Base-by-base conservation (phyloP, 2,888 invertebrate genomes). In the Flabesymbios commensalis region DNA sequence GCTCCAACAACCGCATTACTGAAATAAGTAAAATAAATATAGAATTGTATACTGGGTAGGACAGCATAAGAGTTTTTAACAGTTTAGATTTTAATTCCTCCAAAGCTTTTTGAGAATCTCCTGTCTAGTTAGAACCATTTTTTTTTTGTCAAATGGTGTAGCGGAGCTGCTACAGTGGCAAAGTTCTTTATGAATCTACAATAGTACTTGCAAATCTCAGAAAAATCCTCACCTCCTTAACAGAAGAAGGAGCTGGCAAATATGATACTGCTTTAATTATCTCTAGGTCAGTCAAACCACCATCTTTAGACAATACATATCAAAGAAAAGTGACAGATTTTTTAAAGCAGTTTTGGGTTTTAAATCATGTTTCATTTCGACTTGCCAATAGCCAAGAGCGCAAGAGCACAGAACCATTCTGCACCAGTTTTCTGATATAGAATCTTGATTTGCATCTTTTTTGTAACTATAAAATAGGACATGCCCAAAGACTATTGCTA, bases 351-450 rank as follows among this genome's bases (percentile, higher is more conserved):
- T 64, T 31, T 64, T 61, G 4, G 31, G 22, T 28, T 36, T 43
- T 28, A 57, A 55, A 3, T 33, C 45, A 5, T 47, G 19, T 7
- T 29, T 19, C 2, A 64, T n/a, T 14, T 58, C 66, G 1, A 73
- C 63, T 45, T 74, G 74, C 69, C 68, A 71, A 52, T 72, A 72
- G 7, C 70, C 70, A 14, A 49, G 42, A 10, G 47, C 59, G 14
- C 72, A 7, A 73, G 53, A 1, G 57, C 56, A 19, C 52, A 57
- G 43, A 71, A 73, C 59, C 56, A 69, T 14, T 52, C 14, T 2
- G 64, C 57, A 1, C 72, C 72, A 10, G 65, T 61, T 57, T 22
- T 10, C 17, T 14, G 66, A 56, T 19, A 36, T 51, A 4, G 70
- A 65, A 3, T 67, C 26, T 1, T 62, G 68, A 32, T 64, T 62